phyloP scores from a whole-genome alignment of 1,140 invertebrate genomes.

The Dryas iulia region DNA sequence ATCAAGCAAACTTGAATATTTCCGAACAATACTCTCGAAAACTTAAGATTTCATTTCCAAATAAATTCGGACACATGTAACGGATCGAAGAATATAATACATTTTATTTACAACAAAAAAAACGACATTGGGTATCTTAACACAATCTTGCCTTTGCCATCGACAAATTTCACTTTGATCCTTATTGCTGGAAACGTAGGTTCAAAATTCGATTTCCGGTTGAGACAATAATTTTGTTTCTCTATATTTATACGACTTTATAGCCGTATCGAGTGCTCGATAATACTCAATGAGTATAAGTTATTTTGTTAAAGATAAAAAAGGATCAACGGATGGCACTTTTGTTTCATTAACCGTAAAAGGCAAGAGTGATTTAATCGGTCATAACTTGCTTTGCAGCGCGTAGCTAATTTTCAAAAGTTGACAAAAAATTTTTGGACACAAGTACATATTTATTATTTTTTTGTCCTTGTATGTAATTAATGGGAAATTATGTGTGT shows the following conservation, averaged over 20 bases:
- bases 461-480: neutral
- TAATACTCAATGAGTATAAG: constrained; percentile 53
- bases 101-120: constrained; percentile 33
- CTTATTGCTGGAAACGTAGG: neutral
- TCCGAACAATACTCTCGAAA: constrained; percentile 31
- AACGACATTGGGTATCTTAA: constrained; percentile 24
- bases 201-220: neutral
- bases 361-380: constrained; percentile 43
- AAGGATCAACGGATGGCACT: constrained; percentile 45
- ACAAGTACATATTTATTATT: neutral
- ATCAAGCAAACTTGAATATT: constrained; percentile 8
- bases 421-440: neutral
- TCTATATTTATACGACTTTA: constrained; percentile 53
- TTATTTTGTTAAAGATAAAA: constrained; percentile 51
- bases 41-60: constrained; percentile 17
- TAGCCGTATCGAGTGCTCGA: constrained; percentile 47
- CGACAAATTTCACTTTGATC: neutral
- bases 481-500: neutral
- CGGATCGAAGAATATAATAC: constrained; percentile 26
- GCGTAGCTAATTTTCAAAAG: constrained; percentile 3
- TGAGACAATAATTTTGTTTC: constrained; percentile 23
- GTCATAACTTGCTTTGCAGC: constrained; percentile 12
- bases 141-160: neutral
- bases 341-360: constrained; percentile 60
- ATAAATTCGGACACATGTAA: constrained; percentile 27